These are phyloP conservation scores for Erebia palarica DNA, from an alignment of 2,888 invertebrate genomes.

Conservation along the genomic window DNA sequence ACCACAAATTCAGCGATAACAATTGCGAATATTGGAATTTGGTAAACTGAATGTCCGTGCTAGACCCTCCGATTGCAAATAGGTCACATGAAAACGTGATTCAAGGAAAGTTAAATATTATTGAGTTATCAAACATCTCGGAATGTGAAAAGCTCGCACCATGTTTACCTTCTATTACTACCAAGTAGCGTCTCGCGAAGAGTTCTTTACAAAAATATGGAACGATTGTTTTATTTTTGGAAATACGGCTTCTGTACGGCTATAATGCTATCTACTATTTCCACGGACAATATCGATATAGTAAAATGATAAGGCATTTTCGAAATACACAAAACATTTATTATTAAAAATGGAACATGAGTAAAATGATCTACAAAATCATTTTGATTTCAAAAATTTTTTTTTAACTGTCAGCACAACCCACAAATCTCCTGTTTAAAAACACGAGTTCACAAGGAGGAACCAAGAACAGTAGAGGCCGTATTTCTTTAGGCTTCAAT, in stretches of 20 bases:
- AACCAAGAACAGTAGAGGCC: too few species aligned
- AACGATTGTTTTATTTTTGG: not conserved
- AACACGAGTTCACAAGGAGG: too few species aligned
- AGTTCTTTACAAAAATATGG: constrained; percentile 2
- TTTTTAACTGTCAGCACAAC: too few species aligned
- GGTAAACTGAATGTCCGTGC: not conserved
- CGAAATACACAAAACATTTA: not conserved
- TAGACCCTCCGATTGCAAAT: not conserved
- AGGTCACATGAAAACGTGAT: not conserved
- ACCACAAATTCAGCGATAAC: too few species aligned
- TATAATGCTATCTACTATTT: not conserved
- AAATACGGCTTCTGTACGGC: not conserved
- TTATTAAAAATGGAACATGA: too few species aligned
- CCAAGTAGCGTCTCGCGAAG: not conserved
- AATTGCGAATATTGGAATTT: too few species aligned
- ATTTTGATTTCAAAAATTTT: too few species aligned
- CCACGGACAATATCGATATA: not conserved
- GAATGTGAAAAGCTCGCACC: constrained; percentile 1
- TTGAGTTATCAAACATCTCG: not conserved
- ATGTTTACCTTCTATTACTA: constrained; percentile 4
- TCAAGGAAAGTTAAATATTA: not conserved
- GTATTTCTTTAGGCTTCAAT: constrained; percentile 15
- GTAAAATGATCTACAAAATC: too few species aligned
- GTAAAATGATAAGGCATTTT: not conserved
- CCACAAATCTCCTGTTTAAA: too few species aligned